Evolutionary conservation across 2,888 invertebrate genomes (phyloP), one percentile per base, ranked within the genome.

Genomic region (Pyrrhia umbra): DNA sequence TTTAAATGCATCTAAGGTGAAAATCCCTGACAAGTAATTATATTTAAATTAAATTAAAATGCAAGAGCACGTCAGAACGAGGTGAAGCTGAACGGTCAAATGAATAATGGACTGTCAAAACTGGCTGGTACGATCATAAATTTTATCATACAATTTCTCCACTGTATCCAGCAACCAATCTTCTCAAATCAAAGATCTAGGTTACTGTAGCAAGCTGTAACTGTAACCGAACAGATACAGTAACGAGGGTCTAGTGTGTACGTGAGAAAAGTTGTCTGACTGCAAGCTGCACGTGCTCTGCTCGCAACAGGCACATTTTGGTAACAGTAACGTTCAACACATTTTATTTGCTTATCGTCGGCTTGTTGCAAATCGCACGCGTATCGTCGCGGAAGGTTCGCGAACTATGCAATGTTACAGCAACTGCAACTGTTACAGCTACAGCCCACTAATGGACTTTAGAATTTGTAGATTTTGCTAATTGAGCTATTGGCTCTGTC

Each of bases 401-500:
- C 23, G 23, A 23, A 23, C 6, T 23, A 23, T 23, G 23, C 23
- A 23, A 23, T 23, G 23, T 23, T n/a, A 27, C 10, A 27, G 10
- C 27, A 27, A n/a, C n/a, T 27, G 27, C 27, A 9, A 27, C 27
- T 8, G 8, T 27, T 27, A 2, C 27, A 27, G 2, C 27, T 27
- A 27, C 27, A 27, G 27, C 10, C 10, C 27, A 27, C 2, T 30
- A 30, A 13, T 30, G 13, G 30, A 30, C 13, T 30, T 30, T 30
- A 13, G 18, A 61, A 64, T 46, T 37, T 42, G 10, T 23, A 42
- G 58, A 71, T 75, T 63, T 69, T 8, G 34, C 39, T 46, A 34
- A 71, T 62, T 59, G 18, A 51, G 56, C 61, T 45, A 52, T 13
- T 40, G 23, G 39, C 8, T 45, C 21, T 20, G 58, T 58, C 75